phyloP scores from a whole-genome alignment of 2,113 vertebrate genomes.

The Anhinga anhinga region DNA sequence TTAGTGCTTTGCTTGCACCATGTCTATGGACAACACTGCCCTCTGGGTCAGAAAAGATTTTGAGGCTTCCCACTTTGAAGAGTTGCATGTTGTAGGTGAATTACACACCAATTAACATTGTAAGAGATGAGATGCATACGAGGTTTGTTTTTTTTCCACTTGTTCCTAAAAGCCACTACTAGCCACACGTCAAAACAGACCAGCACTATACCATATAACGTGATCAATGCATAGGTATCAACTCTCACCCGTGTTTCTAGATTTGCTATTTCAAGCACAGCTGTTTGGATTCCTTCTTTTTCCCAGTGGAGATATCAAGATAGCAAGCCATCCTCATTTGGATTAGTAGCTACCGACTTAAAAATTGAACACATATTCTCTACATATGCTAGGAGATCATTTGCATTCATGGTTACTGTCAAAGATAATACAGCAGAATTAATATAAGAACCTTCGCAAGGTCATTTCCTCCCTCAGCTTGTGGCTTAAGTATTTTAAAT shows the following conservation, averaged over 20 bases:
- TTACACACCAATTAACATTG: neutral
- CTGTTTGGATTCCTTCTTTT: neutral
- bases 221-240: neutral
- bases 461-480: neutral
- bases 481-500: neutral
- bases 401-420: neutral
- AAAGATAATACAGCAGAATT: neutral
- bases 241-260: neutral
- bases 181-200: neutral
- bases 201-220: neutral
- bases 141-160: neutral
- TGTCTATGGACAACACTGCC: neutral
- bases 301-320: neutral
- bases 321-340: neutral
- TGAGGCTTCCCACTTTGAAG: neutral
- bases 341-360: neutral
- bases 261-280: neutral
- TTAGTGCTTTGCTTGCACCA: neutral
- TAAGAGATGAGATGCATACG: neutral
- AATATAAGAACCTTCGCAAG: neutral
- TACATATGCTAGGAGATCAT: neutral
- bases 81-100: neutral
- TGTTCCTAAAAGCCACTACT: neutral
- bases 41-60: neutral
- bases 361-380: neutral